These are phyloP conservation scores for Polypterus bichir DNA, from an alignment of 2,113 vertebrate species.

Conservation along the genomic window DNA sequence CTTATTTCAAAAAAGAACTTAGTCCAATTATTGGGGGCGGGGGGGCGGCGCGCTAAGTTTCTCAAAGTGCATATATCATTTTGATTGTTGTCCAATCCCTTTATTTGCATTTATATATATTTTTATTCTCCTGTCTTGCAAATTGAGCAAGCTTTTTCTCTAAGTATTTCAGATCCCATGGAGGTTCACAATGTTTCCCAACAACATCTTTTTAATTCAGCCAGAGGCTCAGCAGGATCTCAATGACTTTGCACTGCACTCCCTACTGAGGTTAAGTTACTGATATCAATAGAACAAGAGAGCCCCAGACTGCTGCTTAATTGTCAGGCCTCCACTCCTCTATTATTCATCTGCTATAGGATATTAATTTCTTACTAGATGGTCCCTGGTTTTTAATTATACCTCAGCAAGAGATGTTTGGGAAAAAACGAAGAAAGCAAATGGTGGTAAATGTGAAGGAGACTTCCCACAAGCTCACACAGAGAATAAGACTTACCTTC, in stretches of 20 bases:
- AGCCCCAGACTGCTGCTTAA: constrained; percentile 19
- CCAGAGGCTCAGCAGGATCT: not conserved
- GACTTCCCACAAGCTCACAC: not conserved
- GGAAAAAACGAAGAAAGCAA: constrained; percentile 1
- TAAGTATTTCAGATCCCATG: not conserved
- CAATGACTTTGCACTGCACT: constrained; percentile 8
- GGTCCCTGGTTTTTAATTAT: constrained; percentile 1
- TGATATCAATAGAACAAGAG: not conserved
- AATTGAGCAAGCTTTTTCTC: no score
- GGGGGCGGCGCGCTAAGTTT: no score
- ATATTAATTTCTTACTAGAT: constrained; percentile 7
- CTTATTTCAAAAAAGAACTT: no score
- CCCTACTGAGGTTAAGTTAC: constrained; percentile 15
- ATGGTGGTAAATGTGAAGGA: constrained; percentile 8
- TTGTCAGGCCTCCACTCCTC: constrained; percentile 1
- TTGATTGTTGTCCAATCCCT: no score
- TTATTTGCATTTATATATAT: no score
- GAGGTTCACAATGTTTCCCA: not conserved
- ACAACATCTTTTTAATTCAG: constrained; percentile 1
- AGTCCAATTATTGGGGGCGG: no score
- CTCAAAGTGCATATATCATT: no score
- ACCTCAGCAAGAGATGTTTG: not conserved
- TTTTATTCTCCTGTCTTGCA: no score
- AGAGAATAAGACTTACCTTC: not conserved
- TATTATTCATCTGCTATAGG: not conserved